Evolutionary conservation across 2,888 invertebrate species (phyloP), one percentile per base, ranked within the genome.

Genomic region (Parelbella ahira): DNA sequence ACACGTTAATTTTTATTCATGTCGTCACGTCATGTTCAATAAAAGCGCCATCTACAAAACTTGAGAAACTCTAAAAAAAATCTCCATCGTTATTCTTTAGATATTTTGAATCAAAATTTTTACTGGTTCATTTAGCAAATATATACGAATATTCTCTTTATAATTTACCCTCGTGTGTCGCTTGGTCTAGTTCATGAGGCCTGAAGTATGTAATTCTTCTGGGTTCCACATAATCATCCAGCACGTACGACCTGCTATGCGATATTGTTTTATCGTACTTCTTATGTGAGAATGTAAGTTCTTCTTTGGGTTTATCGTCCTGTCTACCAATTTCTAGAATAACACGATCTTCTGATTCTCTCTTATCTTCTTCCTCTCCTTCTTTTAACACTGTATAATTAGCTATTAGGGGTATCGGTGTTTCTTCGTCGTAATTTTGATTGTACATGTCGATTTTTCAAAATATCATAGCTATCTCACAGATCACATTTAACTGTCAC

Each of bases 181-280:
- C n/a, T 57, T 28, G 56, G 1, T 83, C 86, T 48, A 82, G 51
- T 37, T 86, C 84, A 49, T 84, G 76, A 0, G 82, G 70, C 43
- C 84, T 69, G 43, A 77, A 84, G 45, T 74, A 82, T 0, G 66
- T 68, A 0, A 80, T 61, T 32, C 75, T 61, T 13, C 69, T 64
- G 0, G 81, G 81, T 46, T 82, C 84, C 5, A 51, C 39, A 48
- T 78, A 84, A 44, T 84, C 82, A n/a, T 87, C 84, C 23, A 87
- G 51, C 42, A 86, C 77, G 44, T 86, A 87, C 1, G 87, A 81
- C 32, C 86, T 68, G 44, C 81, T 87, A 49, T 88, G 86, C 0
- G 87, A 79, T 49, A 80, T 88, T 0, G 87, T 88, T 51, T 87
- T 88, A 41, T 88, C 88, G 37, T 88, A 88, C 50, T 88, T 88